Conservation (phyloP, 2,113 vertebrate species). For the Amphiprion percula region DNA sequence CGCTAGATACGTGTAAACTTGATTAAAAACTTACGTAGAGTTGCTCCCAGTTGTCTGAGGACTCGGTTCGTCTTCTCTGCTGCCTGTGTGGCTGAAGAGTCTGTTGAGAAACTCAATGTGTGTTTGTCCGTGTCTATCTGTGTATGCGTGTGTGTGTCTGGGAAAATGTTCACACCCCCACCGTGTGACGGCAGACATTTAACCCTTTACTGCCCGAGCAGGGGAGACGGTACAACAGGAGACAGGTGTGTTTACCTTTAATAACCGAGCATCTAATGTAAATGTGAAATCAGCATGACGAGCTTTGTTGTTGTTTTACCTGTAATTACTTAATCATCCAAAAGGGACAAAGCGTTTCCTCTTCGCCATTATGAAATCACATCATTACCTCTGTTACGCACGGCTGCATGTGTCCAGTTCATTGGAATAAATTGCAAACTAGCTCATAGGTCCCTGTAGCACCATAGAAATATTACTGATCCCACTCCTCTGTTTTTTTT, state of each 20-base stretch:
- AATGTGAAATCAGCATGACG: too few species aligned
- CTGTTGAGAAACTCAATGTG: constrained; percentile 3
- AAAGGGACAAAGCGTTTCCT: too few species aligned
- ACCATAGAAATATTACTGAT: too few species aligned
- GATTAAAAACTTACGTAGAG: constrained; percentile 43
- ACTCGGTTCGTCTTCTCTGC: background rate
- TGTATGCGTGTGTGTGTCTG: constrained; percentile 3
- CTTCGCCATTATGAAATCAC: too few species aligned
- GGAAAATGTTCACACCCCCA: constrained; percentile 43
- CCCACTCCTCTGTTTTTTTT: too few species aligned
- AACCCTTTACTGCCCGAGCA: constrained; percentile 41
- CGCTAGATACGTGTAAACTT: too few species aligned
- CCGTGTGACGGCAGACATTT: constrained; percentile 26
- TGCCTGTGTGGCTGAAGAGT: background rate
- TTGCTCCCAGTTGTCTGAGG: background rate
- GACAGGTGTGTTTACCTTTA: constrained; percentile 6
- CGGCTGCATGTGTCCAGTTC: too few species aligned
- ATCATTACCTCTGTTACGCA: too few species aligned
- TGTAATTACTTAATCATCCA: too few species aligned
- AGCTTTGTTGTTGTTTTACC: too few species aligned
- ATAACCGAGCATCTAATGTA: background rate
- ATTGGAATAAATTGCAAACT: too few species aligned
- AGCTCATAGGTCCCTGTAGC: too few species aligned
- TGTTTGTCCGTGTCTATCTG: background rate
- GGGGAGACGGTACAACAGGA: background rate